Conservation (phyloP, 2,113 vertebrate genomes). For the Gavialis gangeticus region DNA sequence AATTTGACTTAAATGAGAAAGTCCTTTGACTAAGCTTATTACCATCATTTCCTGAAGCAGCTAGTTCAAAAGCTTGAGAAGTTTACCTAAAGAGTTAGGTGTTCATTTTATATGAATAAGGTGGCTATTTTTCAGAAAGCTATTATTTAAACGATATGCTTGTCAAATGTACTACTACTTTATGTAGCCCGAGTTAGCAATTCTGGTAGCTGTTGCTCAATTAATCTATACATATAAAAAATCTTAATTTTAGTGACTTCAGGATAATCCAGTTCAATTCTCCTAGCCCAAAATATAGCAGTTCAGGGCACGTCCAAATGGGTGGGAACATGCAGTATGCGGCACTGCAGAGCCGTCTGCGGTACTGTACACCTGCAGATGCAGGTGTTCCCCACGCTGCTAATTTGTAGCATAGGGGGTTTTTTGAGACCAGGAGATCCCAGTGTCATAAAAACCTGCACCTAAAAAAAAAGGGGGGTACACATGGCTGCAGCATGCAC, state of each 20-base stretch:
- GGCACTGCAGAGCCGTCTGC: no score
- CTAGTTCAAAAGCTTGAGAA: background rate
- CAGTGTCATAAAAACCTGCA: no score
- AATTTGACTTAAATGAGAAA: background rate
- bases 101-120: background rate
- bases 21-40: background rate
- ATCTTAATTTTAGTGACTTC: slow-evolving; percentile 15
- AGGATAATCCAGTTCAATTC: background rate
- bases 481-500: no score
- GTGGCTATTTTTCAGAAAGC: background rate
- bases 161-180: background rate
- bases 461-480: no score
- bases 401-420: no score
- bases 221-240: background rate
- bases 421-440: no score
- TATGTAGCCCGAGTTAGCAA: background rate
- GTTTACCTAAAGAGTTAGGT: background rate
- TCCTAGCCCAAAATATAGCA: background rate
- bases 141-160: background rate
- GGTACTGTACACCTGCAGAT: no score
- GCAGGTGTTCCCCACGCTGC: no score
- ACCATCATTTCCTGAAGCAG: background rate
- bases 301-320: background rate
- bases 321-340: no score
- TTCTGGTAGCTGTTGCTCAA: background rate